These are phyloP conservation scores for Torymus aiolomorphi DNA, from an alignment of 2,888 invertebrate genomes.

Conservation along the genomic window DNA sequence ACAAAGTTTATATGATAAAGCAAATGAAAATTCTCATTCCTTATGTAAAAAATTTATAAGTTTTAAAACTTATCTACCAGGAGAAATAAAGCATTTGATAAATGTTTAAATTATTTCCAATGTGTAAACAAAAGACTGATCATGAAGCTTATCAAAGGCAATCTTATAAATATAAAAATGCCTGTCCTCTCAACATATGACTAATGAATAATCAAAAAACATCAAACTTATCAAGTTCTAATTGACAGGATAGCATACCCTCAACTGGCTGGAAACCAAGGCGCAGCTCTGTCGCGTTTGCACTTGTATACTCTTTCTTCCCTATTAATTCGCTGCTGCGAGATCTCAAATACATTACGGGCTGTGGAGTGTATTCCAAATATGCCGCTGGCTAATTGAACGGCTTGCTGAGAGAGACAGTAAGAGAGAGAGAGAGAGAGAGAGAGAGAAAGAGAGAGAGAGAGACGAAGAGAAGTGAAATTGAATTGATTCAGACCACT, in stretches of 20 bases:
- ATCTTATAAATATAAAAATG: no score
- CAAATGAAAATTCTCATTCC: no score
- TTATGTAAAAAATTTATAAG: no score
- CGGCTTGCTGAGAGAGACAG: slow-evolving; percentile 27
- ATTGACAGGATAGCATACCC: slow-evolving; percentile 47
- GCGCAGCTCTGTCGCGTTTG: slow-evolving; percentile 59
- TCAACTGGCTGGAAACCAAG: slow-evolving; percentile 57
- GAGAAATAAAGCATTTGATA: no score
- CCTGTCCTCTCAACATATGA: neutral
- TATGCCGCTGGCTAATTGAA: slow-evolving; percentile 51
- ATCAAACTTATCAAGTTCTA: slow-evolving; percentile 4
- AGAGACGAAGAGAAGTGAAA: slow-evolving; percentile 33
- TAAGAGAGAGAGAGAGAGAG: no score
- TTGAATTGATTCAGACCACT: slow-evolving; percentile 55
- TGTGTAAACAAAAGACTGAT: neutral
- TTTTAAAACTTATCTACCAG: no score
- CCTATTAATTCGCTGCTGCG: slow-evolving; percentile 64
- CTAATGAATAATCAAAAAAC: slow-evolving; percentile 41
- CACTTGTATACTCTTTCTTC: slow-evolving; percentile 68
- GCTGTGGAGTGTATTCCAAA: slow-evolving; percentile 60
- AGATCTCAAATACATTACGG: slow-evolving; percentile 75
- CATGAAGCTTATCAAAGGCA: neutral
- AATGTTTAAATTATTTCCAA: neutral
- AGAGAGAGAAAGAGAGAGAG: neutral
- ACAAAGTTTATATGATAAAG: no score